Percentiles rank a stretch among this genome's conserved stretches.
phyloP scores from a whole-genome alignment of 2,888 invertebrate species.

The Exocentrus adspersus region DNA sequence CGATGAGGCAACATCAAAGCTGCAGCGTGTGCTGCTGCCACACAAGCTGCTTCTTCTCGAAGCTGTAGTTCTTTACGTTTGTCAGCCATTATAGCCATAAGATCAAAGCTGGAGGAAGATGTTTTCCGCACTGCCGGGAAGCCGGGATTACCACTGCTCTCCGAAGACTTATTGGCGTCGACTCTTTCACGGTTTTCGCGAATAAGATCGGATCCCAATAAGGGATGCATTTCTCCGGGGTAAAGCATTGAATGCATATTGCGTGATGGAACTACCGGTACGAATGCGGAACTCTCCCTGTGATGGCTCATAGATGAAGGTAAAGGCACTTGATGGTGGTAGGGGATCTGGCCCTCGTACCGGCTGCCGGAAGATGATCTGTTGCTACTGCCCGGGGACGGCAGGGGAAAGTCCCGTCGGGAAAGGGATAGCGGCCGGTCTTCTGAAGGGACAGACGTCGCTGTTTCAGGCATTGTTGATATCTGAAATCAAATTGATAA shows the following conservation, averaged over 20 bases:
- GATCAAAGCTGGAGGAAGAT: constrained; percentile 70
- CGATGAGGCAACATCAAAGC: constrained; percentile 70
- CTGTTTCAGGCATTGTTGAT: constrained; percentile 50
- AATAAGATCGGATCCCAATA: constrained; percentile 67
- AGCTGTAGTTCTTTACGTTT: constrained; percentile 85
- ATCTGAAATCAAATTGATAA: constrained; percentile 10
- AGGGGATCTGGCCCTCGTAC: constrained; percentile 46
- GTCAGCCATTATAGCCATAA: constrained; percentile 92
- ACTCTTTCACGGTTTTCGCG: constrained; percentile 63
- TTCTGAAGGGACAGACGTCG: constrained; percentile 47
- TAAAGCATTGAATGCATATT: constrained; percentile 78
- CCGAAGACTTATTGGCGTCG: constrained; percentile 39
- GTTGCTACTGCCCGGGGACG: constrained; percentile 66
- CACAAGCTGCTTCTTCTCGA: constrained; percentile 73
- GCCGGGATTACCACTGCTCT: constrained; percentile 37
- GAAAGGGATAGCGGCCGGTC: constrained; percentile 67
- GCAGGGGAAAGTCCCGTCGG: constrained; percentile 65
- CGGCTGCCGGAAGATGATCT: constrained; percentile 70
- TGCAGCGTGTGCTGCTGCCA: constrained; percentile 62
- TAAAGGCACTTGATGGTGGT: constrained; percentile 58
- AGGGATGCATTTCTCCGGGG: constrained; percentile 76
- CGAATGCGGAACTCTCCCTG: constrained; percentile 86
- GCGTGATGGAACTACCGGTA: constrained; percentile 86
- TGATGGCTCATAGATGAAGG: constrained; percentile 64
- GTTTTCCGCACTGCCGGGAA: constrained; percentile 37